Evolutionary conservation across 2,888 invertebrate genomes (phyloP).

Genomic region (Drosophila infuscata): DNA sequence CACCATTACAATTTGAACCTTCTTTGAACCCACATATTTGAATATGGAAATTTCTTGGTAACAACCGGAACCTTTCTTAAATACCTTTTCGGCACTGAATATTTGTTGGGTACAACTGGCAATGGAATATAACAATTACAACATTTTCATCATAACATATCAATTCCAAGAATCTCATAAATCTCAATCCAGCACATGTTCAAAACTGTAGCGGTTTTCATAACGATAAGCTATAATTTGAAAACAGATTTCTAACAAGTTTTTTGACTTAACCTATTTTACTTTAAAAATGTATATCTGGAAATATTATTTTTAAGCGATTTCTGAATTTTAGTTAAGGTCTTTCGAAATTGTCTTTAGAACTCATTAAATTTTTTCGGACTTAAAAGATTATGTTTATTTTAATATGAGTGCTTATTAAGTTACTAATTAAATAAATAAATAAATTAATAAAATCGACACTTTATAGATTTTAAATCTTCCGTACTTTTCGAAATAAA

Average conservation of each 20-base stretch:
- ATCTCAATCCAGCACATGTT: not conserved
- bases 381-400: not conserved
- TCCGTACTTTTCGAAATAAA: not conserved
- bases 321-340: not conserved
- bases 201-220: not conserved
- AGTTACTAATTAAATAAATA: not conserved
- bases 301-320: not conserved
- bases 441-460: not conserved
- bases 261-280: not conserved
- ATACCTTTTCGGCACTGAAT: not conserved
- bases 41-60: slow-evolving; percentile 43
- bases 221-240: not conserved
- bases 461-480: not conserved
- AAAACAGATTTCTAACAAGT: not conserved
- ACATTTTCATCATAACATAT: not conserved
- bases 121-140: not conserved
- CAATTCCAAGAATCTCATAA: not conserved
- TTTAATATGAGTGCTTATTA: not conserved
- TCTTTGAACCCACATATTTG: slow-evolving; percentile 24
- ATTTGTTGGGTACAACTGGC: not conserved
- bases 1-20: slow-evolving; percentile 18
- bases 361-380: not conserved
- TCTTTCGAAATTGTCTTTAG: not conserved
- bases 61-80: slow-evolving; percentile 42
- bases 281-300: not conserved